These are phyloP conservation scores for Muricea muricata DNA, from an alignment of 92 coral and sea anemone species.

Conservation along the genomic window DNA sequence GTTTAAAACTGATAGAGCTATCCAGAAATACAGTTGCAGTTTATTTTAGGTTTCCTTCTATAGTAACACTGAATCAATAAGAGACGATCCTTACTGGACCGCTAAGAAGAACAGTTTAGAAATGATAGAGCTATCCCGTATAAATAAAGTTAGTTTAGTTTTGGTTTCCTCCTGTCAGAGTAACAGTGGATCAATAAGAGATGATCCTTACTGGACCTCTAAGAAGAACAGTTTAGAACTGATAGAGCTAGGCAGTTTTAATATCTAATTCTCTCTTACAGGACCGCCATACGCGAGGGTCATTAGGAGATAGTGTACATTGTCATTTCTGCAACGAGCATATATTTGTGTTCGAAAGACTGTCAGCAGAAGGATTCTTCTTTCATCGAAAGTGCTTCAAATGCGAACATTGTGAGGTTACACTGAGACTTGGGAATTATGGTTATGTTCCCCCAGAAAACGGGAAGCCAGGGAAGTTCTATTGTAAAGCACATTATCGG, in stretches of 20 bases:
- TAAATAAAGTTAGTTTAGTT: not conserved
- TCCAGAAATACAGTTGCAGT: not conserved
- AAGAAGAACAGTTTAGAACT: not conserved
- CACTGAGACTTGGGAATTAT: constrained; percentile 87
- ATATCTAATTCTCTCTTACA: not conserved
- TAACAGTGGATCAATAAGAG: not conserved
- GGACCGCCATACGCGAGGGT: constrained; percentile 17
- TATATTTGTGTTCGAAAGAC: constrained; percentile 87
- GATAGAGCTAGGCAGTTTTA: not conserved
- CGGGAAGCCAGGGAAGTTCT: constrained; percentile 80
- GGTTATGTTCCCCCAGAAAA: constrained; percentile 84
- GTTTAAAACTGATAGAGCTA: not conserved
- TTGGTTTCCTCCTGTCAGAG: not conserved
- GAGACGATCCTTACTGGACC: not conserved
- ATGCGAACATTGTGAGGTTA: constrained; percentile 86
- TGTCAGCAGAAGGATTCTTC: constrained; percentile 97
- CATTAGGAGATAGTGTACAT: constrained; percentile 72
- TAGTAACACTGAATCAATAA: constrained; percentile 8
- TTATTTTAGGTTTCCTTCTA: constrained; percentile 1
- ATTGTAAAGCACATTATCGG: constrained; percentile 85
- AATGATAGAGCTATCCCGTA: constrained; percentile 4
- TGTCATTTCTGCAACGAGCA: constrained; percentile 91
- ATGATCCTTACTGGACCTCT: not conserved
- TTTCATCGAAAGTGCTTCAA: constrained; percentile 98
- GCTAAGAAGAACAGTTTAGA: not conserved